Percentiles rank a stretch among this genome's conserved stretches.
Evolutionary conservation across 2,888 invertebrate genomes (phyloP).

Genomic region (Pammene aurita): DNA sequence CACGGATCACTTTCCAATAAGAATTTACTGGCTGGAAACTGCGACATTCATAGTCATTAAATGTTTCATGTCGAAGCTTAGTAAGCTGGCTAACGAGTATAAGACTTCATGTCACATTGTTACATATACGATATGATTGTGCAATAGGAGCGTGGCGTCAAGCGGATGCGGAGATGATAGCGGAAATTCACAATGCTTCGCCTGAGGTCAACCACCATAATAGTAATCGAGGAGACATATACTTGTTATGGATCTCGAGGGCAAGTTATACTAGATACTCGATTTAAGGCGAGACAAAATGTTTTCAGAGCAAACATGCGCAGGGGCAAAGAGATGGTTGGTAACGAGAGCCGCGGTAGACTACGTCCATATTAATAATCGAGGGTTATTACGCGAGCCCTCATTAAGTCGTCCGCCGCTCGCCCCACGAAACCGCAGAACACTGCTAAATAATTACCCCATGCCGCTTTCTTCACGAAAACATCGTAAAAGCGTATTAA

Average conservation of each 20-base stretch:
- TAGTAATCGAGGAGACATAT: background rate
- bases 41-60: slow-evolving; percentile 62
- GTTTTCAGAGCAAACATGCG: slow-evolving; percentile 41
- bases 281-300: background rate
- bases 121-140: slow-evolving; percentile 28
- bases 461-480: slow-evolving; percentile 77
- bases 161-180: background rate
- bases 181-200: background rate
- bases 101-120: slow-evolving; percentile 28
- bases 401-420: slow-evolving; percentile 74
- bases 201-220: background rate
- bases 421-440: slow-evolving; percentile 76
- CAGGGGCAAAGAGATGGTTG: slow-evolving; percentile 52
- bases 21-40: slow-evolving; percentile 65
- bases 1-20: slow-evolving; percentile 69
- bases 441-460: slow-evolving; percentile 80
- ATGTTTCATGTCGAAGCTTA: slow-evolving; percentile 30
- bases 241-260: background rate
- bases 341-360: slow-evolving; percentile 69
- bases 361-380: slow-evolving; percentile 78
- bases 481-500: slow-evolving; percentile 74
- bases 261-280: background rate
- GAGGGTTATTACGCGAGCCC: slow-evolving; percentile 73
- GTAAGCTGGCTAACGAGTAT: slow-evolving; percentile 32
- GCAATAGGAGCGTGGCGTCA: slow-evolving; percentile 23